Evolutionary conservation across 2,113 vertebrate species (phyloP).

Genomic region (Oncorhynchus keta): DNA sequence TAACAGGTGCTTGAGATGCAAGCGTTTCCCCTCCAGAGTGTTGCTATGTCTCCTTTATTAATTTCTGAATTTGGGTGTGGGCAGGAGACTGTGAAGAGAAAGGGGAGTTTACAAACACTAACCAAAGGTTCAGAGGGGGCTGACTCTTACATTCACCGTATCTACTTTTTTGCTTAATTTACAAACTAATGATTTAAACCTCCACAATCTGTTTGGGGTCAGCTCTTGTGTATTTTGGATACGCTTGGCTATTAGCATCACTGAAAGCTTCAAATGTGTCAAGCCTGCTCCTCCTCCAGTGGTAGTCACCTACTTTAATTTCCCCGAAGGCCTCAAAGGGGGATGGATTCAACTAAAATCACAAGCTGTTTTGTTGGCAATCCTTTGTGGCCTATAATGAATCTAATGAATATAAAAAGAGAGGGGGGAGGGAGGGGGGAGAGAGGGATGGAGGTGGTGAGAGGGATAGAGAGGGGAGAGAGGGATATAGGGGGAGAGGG

Average conservation of each 20-base stretch:
- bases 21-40: slow-evolving; percentile 57
- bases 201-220: slow-evolving; percentile 80
- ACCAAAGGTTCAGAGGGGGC: slow-evolving; percentile 74
- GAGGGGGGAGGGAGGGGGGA: slow-evolving; percentile 53
- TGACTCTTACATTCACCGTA: slow-evolving; percentile 73
- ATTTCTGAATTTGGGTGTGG: slow-evolving; percentile 68
- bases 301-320: slow-evolving; percentile 88
- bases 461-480: too few relatives aligned
- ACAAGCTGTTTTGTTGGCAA: slow-evolving; percentile 93
- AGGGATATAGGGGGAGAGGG: too few relatives aligned
- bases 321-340: slow-evolving; percentile 90
- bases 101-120: slow-evolving; percentile 74
- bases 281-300: slow-evolving; percentile 75
- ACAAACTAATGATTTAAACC: slow-evolving; percentile 82
- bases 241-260: slow-evolving; percentile 82
- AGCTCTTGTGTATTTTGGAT: slow-evolving; percentile 80
- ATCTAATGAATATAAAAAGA: slow-evolving; percentile 92
- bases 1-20: slow-evolving; percentile 73
- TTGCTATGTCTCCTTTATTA: slow-evolving; percentile 72
- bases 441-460: too few relatives aligned
- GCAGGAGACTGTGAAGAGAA: slow-evolving; percentile 55
- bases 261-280: slow-evolving; percentile 80
- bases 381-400: slow-evolving; percentile 96
- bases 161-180: slow-evolving; percentile 79
- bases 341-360: slow-evolving; percentile 94